phyloP scores from a whole-genome alignment of 1,140 invertebrate genomes.

The Sarcophaga peregrina region DNA sequence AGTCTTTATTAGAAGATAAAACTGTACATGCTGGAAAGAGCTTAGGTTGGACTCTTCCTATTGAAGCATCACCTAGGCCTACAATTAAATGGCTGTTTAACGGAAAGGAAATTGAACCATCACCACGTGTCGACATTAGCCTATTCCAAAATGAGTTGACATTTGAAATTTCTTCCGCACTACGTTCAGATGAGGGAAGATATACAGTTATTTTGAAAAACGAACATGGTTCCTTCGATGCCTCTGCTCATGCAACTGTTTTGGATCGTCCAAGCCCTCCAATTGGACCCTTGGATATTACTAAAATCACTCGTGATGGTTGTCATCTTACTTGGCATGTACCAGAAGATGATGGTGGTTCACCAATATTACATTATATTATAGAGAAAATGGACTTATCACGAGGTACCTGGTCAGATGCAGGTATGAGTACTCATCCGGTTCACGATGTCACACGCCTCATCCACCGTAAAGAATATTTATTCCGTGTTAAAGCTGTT shows the following conservation, averaged over 20 bases:
- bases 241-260: conserved; percentile 87
- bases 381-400: conserved; percentile 98
- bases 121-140: conserved; percentile 77
- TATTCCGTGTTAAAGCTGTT: conserved; percentile 91
- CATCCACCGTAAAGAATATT: conserved; percentile 92
- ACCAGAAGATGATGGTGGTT: conserved; percentile 90
- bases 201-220: conserved; percentile 89
- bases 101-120: conserved; percentile 76
- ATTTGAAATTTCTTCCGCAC: conserved; percentile 88
- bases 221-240: conserved; percentile 82
- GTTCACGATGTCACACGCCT: conserved; percentile 87
- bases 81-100: conserved; percentile 92
- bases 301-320: conserved; percentile 89
- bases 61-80: conserved; percentile 85
- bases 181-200: conserved; percentile 83
- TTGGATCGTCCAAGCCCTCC: conserved; percentile 88
- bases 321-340: conserved; percentile 85
- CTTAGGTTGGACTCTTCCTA: conserved; percentile 88
- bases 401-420: conserved; percentile 94
- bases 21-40: conserved; percentile 91
- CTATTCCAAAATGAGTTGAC: conserved; percentile 80
- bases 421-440: conserved; percentile 85
- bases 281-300: conserved; percentile 86
- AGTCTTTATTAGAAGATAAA: conserved; percentile 83
- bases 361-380: conserved; percentile 94